phyloP scores from a whole-genome alignment of 1,140 invertebrate genomes.

The Littorina saxatilis region DNA sequence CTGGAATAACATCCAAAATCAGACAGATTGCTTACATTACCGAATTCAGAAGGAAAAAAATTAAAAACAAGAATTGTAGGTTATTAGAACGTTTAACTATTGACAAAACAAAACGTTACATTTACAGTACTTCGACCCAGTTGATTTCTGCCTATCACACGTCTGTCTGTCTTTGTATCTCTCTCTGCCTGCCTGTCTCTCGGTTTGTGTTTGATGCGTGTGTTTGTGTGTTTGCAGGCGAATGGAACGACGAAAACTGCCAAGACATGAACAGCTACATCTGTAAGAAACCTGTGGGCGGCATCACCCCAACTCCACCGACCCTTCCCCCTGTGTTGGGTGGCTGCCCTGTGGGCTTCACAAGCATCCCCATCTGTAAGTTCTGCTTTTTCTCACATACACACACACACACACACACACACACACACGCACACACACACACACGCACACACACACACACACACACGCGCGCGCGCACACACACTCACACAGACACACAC shows the following conservation, averaged over 20 bases:
- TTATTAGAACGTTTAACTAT: too few relatives aligned
- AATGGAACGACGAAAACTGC: conserved; percentile 37
- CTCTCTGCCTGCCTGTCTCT: too few relatives aligned
- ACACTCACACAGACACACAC: background rate
- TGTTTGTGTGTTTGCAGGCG: conserved; percentile 5
- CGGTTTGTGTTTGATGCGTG: too few relatives aligned
- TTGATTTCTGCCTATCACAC: too few relatives aligned
- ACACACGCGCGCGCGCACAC: background rate
- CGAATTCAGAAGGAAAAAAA: too few relatives aligned
- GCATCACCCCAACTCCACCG: background rate
- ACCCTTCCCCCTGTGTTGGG: background rate
- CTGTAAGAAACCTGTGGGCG: conserved; percentile 24
- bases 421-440: background rate
- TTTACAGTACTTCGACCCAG: too few relatives aligned
- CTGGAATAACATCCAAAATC: too few relatives aligned
- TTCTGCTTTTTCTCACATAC: background rate
- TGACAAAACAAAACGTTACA: too few relatives aligned
- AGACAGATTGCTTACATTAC: too few relatives aligned
- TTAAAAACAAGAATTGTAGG: too few relatives aligned
- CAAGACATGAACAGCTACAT: conserved; percentile 35
- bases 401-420: background rate
- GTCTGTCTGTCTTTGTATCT: too few relatives aligned
- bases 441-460: background rate
- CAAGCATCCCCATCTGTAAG: conserved; percentile 29
- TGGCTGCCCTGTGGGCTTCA: conserved; percentile 27